Base-by-base conservation (phyloP, 2,797 vertebrate species). In the Oreochromis mossambicus region DNA sequence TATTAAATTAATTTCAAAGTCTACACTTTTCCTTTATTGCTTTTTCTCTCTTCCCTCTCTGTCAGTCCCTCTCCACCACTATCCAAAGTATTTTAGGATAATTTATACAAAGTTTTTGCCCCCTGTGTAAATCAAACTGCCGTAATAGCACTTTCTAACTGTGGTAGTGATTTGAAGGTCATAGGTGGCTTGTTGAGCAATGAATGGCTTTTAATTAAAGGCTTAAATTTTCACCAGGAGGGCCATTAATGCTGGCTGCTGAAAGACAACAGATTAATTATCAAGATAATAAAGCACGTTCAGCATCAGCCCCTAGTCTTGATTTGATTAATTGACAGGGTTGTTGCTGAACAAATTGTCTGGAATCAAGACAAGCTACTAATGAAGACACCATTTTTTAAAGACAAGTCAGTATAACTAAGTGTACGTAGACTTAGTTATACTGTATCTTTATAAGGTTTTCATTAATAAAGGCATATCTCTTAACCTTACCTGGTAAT, bases 141-240 rank as follows among this genome's bases (percentile, higher is more conserved):
- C n/a, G 77, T 86, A 86, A 77, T 68, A 54, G 61, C 48, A 48
- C 41, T 80, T n/a, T 86, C 73, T 52, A 79, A 86, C 81, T 81
- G 82, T 63, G 26, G 41, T 50, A 32, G 75, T 79, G 77, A 93
- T 87, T 84, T 89, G 66, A 91, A 91, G 90, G 91, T 92, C 84
- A 91, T 77, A 87, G 78, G 90, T 90, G 77, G 80, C 84, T 90
- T 88, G 83, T 87, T 86, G 77, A 89, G 83, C 82, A 79, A 86
- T 84, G 66, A 78, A 70, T 81, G 54, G 34, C 41, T 88, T 89
- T 92, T 92, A 90, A 94, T 93, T 88, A 88, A 91, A 85, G 54
- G 36, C 5, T 17, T 87, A 75, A 2, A 87, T 85, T 87, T 91
- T 84, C 63, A 84, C 34, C 56, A 58, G 73, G 46, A 11, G 11